phyloP scores from a whole-genome alignment of 92 coral and sea anemone genomes.

The Muricea muricata region DNA sequence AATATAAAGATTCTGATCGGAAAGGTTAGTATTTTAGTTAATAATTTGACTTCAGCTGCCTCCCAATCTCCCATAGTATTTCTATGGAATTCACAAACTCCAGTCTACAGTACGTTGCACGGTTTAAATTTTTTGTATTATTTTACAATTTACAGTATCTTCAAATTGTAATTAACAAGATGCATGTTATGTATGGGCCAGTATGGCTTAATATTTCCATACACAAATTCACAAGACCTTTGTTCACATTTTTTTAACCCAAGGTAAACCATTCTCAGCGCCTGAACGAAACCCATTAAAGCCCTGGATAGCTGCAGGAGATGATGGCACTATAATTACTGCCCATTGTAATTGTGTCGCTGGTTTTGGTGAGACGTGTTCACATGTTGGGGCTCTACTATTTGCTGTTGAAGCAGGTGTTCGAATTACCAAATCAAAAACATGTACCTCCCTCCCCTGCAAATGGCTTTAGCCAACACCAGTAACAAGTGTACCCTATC shows the following conservation, averaged over 20 bases:
- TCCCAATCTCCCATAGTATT: neutral
- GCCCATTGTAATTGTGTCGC: slow-evolving; percentile 50
- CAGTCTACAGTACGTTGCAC: no score
- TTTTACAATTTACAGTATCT: neutral
- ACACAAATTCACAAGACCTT: neutral
- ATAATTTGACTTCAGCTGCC: neutral
- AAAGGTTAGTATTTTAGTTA: slow-evolving; percentile 15
- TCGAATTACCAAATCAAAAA: slow-evolving; percentile 1
- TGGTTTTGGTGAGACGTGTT: slow-evolving; percentile 33
- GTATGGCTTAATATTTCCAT: neutral
- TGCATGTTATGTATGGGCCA: neutral
- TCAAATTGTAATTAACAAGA: no score
- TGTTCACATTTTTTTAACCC: neutral
- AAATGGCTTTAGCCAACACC: slow-evolving; percentile 72
- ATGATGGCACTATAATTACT: no score
- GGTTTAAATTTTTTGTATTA: neutral
- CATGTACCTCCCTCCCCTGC: slow-evolving; percentile 72
- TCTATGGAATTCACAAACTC: neutral
- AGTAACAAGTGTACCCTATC: slow-evolving; percentile 57
- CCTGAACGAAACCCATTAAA: slow-evolving; percentile 32
- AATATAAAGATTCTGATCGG: slow-evolving; percentile 17
- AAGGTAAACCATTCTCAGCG: slow-evolving; percentile 54
- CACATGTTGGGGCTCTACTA: slow-evolving; percentile 39
- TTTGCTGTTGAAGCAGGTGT: slow-evolving; percentile 45
- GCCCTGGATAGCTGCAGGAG: slow-evolving; percentile 37